These are phyloP conservation scores for Papilio protenor DNA, from an alignment of 2,888 invertebrate genomes.

Conservation along the genomic window DNA sequence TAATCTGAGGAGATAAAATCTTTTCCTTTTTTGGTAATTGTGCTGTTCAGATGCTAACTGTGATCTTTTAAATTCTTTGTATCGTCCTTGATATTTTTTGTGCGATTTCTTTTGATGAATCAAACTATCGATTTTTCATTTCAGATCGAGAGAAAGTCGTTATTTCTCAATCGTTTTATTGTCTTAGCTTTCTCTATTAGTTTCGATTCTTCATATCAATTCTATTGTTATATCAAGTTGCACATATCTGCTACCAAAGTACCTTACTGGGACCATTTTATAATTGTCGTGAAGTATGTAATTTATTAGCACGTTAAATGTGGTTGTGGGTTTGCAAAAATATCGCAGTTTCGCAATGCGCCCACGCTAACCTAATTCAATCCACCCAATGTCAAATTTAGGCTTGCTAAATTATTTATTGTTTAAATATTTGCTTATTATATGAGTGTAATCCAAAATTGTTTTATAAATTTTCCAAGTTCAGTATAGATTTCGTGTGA, in stretches of 20 bases:
- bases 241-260: neutral
- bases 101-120: slow-evolving; percentile 1
- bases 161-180: slow-evolving; percentile 31
- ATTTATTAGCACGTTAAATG: neutral
- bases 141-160: slow-evolving; percentile 19
- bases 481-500: neutral
- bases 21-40: neutral
- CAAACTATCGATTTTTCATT: neutral
- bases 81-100: neutral
- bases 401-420: neutral
- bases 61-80: neutral
- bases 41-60: neutral
- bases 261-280: neutral
- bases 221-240: neutral
- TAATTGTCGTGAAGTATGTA: neutral
- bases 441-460: neutral
- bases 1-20: neutral
- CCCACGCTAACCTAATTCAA: neutral
- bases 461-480: neutral
- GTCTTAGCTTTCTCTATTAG: slow-evolving; percentile 36
- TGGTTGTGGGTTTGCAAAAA: slow-evolving; percentile 2
- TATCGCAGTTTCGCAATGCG: slow-evolving; percentile 12
- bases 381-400: neutral
- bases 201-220: slow-evolving; percentile 22
- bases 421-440: neutral